These are phyloP conservation scores for Macquaria australasica DNA, from an alignment of 2,113 vertebrate species.

Conservation along the genomic window DNA sequence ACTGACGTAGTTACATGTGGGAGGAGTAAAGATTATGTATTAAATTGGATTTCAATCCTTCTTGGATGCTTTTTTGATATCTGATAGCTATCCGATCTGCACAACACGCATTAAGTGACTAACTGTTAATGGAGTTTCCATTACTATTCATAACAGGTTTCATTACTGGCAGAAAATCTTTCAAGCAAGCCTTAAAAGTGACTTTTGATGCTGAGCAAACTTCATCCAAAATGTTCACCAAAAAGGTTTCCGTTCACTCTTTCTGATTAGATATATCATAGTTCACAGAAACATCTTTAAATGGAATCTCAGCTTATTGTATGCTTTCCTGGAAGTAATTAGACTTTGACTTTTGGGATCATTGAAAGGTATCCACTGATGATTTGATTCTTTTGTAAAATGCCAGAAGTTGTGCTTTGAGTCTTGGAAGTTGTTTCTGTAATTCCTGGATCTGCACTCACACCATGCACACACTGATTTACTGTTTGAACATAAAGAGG, in stretches of 20 bases:
- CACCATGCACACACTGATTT: background rate
- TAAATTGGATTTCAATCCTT: background rate
- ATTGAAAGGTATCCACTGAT: background rate
- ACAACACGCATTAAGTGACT: too few relatives aligned
- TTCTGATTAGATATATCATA: background rate
- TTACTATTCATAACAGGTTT: background rate
- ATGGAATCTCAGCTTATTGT: background rate
- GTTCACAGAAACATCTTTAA: background rate
- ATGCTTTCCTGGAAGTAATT: constrained; percentile 17
- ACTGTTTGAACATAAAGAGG: constrained; percentile 19
- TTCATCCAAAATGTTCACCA: background rate
- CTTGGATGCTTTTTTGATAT: background rate
- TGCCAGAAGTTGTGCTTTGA: background rate
- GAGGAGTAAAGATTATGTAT: background rate
- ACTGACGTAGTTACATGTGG: background rate
- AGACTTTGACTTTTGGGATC: background rate
- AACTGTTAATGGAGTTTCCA: background rate
- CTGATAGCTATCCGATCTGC: background rate
- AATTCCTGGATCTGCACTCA: constrained; percentile 6
- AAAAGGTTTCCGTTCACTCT: background rate
- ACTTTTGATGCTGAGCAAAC: background rate
- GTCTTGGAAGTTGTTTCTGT: background rate
- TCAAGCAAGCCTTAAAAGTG: background rate
- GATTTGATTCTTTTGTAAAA: background rate
- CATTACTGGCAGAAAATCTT: background rate